Conservation (phyloP, 2,797 vertebrate genomes). For the Lepus oiostolus region DNA sequence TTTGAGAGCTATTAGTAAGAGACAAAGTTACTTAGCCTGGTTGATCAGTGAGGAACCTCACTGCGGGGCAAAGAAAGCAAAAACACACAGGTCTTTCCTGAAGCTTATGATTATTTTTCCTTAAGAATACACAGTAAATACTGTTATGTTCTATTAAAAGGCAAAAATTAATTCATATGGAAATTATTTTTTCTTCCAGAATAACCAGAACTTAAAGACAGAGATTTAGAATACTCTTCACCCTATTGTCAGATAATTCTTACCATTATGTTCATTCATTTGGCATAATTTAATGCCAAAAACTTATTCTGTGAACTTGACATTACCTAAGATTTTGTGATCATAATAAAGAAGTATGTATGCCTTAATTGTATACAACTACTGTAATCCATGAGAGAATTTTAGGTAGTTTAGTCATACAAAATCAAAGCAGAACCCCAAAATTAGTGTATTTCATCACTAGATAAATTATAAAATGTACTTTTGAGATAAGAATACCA, state of each 20-base stretch:
- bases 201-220: neutral
- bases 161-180: neutral
- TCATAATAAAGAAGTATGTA: neutral
- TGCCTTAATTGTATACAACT: neutral
- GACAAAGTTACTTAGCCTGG: neutral
- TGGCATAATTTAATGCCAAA: neutral
- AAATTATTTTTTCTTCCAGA: neutral
- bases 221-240: conserved; percentile 25
- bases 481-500: neutral
- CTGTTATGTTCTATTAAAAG: neutral
- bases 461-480: neutral
- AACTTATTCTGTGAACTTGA: neutral
- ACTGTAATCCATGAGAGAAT: neutral
- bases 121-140: neutral
- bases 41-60: neutral
- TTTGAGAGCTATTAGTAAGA: neutral
- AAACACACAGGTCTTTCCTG: neutral
- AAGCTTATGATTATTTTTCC: neutral
- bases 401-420: neutral
- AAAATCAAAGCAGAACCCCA: neutral
- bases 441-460: neutral
- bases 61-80: neutral
- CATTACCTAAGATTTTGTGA: conserved; percentile 4
- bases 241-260: neutral
- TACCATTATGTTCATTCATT: conserved; percentile 5